A percentile compares a stretch with the other conserved stretches of the same genome.
phyloP scores from a whole-genome alignment of 2,797 vertebrate species.

The Sebastes cheni region DNA sequence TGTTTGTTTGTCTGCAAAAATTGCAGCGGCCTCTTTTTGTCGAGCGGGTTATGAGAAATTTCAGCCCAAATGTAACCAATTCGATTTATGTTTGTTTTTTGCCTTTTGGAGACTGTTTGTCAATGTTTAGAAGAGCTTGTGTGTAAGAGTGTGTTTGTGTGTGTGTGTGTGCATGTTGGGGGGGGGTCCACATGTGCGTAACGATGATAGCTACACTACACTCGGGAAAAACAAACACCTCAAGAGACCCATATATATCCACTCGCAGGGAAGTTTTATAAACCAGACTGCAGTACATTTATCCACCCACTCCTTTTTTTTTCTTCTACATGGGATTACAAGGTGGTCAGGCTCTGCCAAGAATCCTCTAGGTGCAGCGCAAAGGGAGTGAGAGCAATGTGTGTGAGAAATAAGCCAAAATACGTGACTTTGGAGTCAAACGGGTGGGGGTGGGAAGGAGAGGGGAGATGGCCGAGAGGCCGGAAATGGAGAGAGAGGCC shows the following conservation, averaged over 20 bases:
- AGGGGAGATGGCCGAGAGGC: constrained; percentile 65
- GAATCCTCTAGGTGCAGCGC: constrained; percentile 93
- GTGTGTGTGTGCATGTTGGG: constrained; percentile 2
- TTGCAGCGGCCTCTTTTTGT: constrained; percentile 50
- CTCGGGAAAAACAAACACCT: constrained; percentile 82
- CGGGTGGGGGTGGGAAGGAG: constrained; percentile 80
- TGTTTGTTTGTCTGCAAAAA: constrained; percentile 75
- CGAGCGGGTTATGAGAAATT: constrained; percentile 66
- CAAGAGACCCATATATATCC: constrained; percentile 84
- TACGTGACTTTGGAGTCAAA: constrained; percentile 85
- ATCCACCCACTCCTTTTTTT: constrained; percentile 85
- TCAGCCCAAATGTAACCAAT: constrained; percentile 69
- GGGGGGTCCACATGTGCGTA: constrained; percentile 70
- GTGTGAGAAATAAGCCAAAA: constrained; percentile 65
- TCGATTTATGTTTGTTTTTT: constrained; percentile 70
- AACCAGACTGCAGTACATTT: constrained; percentile 81
- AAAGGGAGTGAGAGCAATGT: constrained; percentile 78
- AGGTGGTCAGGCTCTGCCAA: constrained; percentile 89
- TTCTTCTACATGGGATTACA: constrained; percentile 86
- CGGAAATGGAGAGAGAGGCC: constrained; percentile 68
- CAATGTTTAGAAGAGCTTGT: constrained; percentile 66
- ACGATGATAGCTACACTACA: constrained; percentile 73
- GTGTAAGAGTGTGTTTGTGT: constrained; percentile 2
- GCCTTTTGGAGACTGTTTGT: constrained; percentile 70
- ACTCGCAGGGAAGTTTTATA: constrained; percentile 90